Evolutionary conservation across 2,888 invertebrate species (phyloP), one percentile per base, ranked within the genome.

Genomic region (Geotrupes spiniger): DNA sequence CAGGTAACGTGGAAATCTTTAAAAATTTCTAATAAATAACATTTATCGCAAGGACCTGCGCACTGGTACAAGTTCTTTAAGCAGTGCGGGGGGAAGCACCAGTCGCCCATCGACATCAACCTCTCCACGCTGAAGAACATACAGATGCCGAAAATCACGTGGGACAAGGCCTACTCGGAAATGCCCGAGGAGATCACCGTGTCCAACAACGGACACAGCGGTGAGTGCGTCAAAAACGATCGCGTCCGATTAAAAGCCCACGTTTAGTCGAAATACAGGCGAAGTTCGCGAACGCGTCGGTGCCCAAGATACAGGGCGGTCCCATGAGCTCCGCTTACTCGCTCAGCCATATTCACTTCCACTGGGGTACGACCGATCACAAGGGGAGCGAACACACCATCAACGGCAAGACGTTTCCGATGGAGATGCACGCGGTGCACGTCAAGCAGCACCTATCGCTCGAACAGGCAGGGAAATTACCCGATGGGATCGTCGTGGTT

Each of bases 321-420:
- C 81, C 82, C 0, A 74, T 85, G 36, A 46, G 69, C 2, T 77
- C 77, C 2, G 79, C 79, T 48, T 84, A 84, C 56, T 70, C 80
- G 0, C 74, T 85, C 39, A 80, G 83, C 0, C 82, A 84, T 63
- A 69, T 83, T 17, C 84, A 85, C 65, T 83, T 86, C 61, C 85
- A 85, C 61, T 86, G 85, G 85, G 83, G 84, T 1, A 59, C 70
- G 0, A 70, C 76, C 42, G 76, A 81, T 64, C 75, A 76, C 68
- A 74, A 77, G 51, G 85, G 85, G 1, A 83, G 83, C 48, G 85
- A 84, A 27, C 85, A 86, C 56, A 74, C 77, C 0, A 70, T 83
- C 0, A 83, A 84, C 52, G 75, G 74, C 21, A 63, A 61, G 36
- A 67, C 68, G 63, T 74, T 78, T 61, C 81, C 84, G 1, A 78